A percentile compares a stretch with the other conserved stretches of the same genome.
Evolutionary conservation across 2,113 vertebrate genomes (phyloP).

Genomic region (Perca flavescens): DNA sequence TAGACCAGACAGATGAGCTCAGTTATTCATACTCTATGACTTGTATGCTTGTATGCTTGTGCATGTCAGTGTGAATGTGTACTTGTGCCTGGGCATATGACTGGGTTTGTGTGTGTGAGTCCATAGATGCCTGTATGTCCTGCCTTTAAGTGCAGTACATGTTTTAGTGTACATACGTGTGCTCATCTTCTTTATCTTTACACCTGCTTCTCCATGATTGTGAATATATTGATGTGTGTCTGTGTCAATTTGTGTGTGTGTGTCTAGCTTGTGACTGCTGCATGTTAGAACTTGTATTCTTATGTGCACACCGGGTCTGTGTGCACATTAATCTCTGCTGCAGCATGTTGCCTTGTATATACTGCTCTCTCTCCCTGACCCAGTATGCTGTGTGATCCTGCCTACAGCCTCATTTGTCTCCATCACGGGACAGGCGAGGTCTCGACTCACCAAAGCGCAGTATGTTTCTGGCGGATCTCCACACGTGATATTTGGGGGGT

Average conservation of each 20-base stretch:
- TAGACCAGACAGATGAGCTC: not conserved
- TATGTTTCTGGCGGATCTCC: slow-evolving; percentile 98
- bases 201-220: not conserved
- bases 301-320: slow-evolving; percentile 3
- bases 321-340: slow-evolving; percentile 70
- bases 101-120: not conserved
- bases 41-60: not conserved
- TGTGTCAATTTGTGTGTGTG: not conserved
- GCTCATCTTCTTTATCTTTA: not conserved
- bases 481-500: slow-evolving; percentile 97
- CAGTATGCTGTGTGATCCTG: slow-evolving; percentile 70
- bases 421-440: slow-evolving; percentile 74
- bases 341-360: slow-evolving; percentile 47
- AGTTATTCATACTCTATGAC: not conserved
- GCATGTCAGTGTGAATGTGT: no score
- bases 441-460: slow-evolving; percentile 96
- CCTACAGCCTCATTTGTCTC: slow-evolving; percentile 79
- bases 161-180: not conserved
- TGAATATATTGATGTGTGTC: slow-evolving; percentile 3
- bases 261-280: not conserved
- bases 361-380: slow-evolving; percentile 73
- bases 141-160: not conserved
- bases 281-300: slow-evolving; percentile 25
- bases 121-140: not conserved
- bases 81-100: no score